Evolutionary conservation across 2,113 vertebrate genomes (phyloP), one percentile per base, ranked within the genome.

Genomic region (Gallinago media): DNA sequence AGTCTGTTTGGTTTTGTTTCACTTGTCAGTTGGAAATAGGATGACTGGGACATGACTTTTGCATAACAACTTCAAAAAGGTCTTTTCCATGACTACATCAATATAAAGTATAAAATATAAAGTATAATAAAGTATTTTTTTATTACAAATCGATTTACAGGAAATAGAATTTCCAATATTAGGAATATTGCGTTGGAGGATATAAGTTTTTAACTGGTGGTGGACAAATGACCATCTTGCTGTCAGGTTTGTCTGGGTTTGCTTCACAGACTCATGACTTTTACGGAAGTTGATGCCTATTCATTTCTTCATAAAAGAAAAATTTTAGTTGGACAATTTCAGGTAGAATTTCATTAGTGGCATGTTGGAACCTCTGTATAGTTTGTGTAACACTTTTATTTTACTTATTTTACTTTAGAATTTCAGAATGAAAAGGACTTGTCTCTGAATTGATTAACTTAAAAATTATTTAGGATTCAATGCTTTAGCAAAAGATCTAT

Each of bases 371-470:
- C 15, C 8, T n/a, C 7, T 63, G 25, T 76, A 15, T 15, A 9
- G 6, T 38, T 76, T 63, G 4, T 88, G 31, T 27, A 67, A 49
- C 0, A 0, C 5, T 6, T 72, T 12, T 72, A 5, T 54, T 81
- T 77, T 36, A 46, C 7, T 12, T 72, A 5, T 54, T 81, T 77
- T 36, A 46, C 7, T 72, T 68, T 40, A 21, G 27, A 77, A 25
- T 56, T 81, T 68, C 21, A 36, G 0, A 40, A 40, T 55, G 4
- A 29, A 65, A 92, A 70, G 2, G 3, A 25, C 2, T 74, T 70
- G 5, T 40, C 8, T 50, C 25, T 65, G 26, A 78, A 42, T 3
- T 40, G 49, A 31, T 26, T 2, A 80, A 20, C 4, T n/a, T 71
- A 23, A 72, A 82, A 62, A 12, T 38, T 58, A 34, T 22, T 59